A percentile compares a stretch with the other conserved stretches of the same genome.
Evolutionary conservation across 2,888 invertebrate species (phyloP).

Genomic region (Himalopsyche anomala): DNA sequence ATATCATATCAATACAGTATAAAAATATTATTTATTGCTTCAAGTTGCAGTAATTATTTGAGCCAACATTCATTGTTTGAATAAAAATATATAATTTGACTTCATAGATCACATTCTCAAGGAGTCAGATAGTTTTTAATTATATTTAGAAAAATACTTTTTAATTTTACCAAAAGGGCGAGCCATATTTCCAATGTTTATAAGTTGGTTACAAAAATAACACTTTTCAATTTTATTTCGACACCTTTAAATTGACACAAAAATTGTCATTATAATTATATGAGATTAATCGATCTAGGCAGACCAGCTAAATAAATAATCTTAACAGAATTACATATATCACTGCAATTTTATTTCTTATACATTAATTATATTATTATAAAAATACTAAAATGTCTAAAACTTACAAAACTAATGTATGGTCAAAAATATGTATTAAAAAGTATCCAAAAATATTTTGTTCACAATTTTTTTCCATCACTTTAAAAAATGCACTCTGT

Average conservation of each 20-base stretch:
- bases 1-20: not conserved
- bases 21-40: slow-evolving; percentile 35
- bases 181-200: too few species aligned
- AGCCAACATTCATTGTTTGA: not conserved
- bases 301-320: too few species aligned
- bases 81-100: slow-evolving; percentile 24
- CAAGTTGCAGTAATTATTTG: not conserved
- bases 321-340: too few species aligned
- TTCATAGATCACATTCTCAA: slow-evolving; percentile 6
- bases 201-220: too few species aligned
- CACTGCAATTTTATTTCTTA: not conserved
- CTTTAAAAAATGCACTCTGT: not conserved
- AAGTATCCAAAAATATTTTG: slow-evolving; percentile 29
- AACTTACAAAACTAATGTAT: slow-evolving; percentile 32
- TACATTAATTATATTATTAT: not conserved
- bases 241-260: too few species aligned
- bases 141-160: slow-evolving; percentile 22
- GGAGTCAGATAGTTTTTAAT: not conserved
- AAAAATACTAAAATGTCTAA: not conserved
- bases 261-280: too few species aligned
- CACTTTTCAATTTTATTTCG: too few species aligned
- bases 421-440: slow-evolving; percentile 42
- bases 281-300: too few species aligned
- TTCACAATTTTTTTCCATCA: not conserved
- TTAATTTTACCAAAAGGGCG: not conserved